Conservation (phyloP, 2,113 vertebrate species). For the Columba livia region DNA sequence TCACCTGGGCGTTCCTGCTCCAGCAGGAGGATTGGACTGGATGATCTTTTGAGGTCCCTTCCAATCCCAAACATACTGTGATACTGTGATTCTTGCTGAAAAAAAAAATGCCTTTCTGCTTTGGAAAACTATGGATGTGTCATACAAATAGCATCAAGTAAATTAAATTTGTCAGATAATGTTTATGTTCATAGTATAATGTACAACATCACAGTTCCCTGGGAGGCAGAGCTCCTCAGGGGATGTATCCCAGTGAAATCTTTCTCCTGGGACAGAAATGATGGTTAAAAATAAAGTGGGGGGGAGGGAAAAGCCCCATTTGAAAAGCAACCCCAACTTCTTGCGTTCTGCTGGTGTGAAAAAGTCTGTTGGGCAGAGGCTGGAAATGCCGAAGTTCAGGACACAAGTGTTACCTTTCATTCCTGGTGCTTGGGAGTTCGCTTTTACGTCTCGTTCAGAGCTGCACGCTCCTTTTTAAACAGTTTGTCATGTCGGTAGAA, state of each 20-base stretch:
- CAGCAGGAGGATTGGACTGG: too few relatives aligned
- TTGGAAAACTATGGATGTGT: background rate
- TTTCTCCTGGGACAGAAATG: background rate
- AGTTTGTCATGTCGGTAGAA: background rate
- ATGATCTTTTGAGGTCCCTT: too few relatives aligned
- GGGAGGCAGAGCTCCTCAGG: background rate
- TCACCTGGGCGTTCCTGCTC: too few relatives aligned
- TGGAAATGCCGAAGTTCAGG: background rate
- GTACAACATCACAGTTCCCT: background rate
- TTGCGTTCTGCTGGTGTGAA: background rate
- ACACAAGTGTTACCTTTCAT: rapidly evolving
- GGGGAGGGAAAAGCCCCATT: rapidly evolving
- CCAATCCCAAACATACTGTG: too few relatives aligned
- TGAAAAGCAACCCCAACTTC: background rate
- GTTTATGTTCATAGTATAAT: background rate
- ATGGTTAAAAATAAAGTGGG: background rate
- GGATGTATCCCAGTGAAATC: background rate
- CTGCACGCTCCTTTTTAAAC: background rate
- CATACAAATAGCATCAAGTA: background rate
- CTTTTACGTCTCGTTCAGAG: background rate
- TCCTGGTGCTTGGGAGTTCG: background rate
- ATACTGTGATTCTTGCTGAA: background rate
- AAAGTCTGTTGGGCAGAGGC: background rate
- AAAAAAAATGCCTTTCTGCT: background rate
- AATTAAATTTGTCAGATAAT: background rate